Evolutionary conservation across 2,888 invertebrate species (phyloP), one percentile per base, ranked within the genome.

Genomic region (Scaptomyza cyrtandrae): DNA sequence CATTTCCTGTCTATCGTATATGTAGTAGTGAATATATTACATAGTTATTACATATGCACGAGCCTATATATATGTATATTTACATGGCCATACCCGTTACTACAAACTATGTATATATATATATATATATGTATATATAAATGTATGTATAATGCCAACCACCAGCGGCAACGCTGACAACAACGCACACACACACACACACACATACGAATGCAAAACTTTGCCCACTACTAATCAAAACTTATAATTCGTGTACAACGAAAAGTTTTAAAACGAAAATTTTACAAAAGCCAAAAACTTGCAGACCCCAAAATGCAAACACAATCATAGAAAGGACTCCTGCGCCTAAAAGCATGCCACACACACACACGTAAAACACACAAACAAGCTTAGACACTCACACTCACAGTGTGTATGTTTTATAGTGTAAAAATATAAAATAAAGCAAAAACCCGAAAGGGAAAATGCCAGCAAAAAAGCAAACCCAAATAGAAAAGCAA

Each of bases 201-300:
- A 67, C 54, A 58, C 19, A 54, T 63, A 55, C 56, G 63, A 62
- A 66, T 57, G 66, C 39, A 88, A 84, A 84, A 84, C 80, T 88
- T 84, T 88, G 65, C 86, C 88, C 86, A 81, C 82, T 86, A 85
- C 88, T 86, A 88, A 86, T 86, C 85, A 86, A 86, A 86, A 86
- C 85, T 86, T 86, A 88, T 86, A 86, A 86, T 86, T 86, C 87
- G 85, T 87, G 87, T 88, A 84, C 83, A 84, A 88, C 74, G 71
- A 77, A 86, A 86, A 86, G 87, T 86, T 86, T 86, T 78, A 81
- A 86, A 88, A 85, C 81, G 88, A 88, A 84, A 88, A 88, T 84
- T 86, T 69, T 77, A 86, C 87, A 86, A 88, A 88, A 86, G 78
- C 85, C 82, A 86, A 86, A 81, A 81, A 86, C 75, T 75, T 75